phyloP scores from a whole-genome alignment of 2,113 vertebrate genomes.

The Elephantulus edwardii region DNA sequence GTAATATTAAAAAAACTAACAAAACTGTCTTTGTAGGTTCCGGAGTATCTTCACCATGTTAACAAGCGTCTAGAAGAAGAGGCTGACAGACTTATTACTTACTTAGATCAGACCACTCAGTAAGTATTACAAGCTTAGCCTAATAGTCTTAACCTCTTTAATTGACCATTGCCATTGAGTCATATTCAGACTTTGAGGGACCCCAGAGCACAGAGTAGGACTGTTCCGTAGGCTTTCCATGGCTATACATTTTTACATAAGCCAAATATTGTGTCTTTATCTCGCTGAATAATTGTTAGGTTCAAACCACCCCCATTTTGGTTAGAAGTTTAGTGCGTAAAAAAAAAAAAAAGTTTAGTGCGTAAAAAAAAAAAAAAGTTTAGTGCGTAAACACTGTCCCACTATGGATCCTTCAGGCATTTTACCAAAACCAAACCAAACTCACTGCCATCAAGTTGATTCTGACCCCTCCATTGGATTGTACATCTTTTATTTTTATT shows the following conservation, averaged over 20 bases:
- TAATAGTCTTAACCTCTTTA: conserved; percentile 55
- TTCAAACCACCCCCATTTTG: neutral
- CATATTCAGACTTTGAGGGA: neutral
- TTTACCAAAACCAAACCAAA: too few relatives aligned
- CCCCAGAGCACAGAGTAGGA: neutral
- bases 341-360: too few relatives aligned
- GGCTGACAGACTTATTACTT: conserved; percentile 98
- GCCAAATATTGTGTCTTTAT: neutral
- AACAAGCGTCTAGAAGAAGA: conserved; percentile 99
- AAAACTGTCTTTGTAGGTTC: conserved; percentile 89
- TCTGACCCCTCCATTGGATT: too few relatives aligned
- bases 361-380: neutral
- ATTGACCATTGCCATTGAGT: neutral
- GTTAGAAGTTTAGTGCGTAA: too few relatives aligned
- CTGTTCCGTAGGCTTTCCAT: neutral
- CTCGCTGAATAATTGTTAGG: neutral
- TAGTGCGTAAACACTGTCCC: neutral
- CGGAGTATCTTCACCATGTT: conserved; percentile 98
- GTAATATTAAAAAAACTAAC: conserved; percentile 67
- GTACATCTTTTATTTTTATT: too few relatives aligned
- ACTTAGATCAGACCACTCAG: conserved; percentile 99
- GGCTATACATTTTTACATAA: neutral
- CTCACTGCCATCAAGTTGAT: too few relatives aligned
- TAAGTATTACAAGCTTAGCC: conserved; percentile 84
- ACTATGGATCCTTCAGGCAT: neutral